Conservation (phyloP, 2,797 vertebrate genomes). For the Rachycentron canadum region DNA sequence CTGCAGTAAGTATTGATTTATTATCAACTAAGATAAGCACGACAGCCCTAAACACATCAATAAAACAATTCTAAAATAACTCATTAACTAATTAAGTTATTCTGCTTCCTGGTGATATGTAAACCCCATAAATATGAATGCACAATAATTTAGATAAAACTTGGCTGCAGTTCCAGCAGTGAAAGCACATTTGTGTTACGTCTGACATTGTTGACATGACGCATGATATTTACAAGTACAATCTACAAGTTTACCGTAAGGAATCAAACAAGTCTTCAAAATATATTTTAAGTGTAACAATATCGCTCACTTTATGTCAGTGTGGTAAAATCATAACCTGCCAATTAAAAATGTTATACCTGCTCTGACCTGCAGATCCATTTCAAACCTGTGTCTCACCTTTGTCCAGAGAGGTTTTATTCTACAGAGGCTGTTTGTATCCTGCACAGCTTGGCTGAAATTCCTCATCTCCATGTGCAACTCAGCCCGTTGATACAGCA, state of each 20-base stretch:
- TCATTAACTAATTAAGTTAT: too few species aligned
- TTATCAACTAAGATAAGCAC: too few species aligned
- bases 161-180: neutral
- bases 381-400: constrained; percentile 75
- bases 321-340: neutral
- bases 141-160: neutral
- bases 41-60: too few species aligned
- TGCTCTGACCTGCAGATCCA: neutral
- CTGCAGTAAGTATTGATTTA: too few species aligned
- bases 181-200: too few species aligned
- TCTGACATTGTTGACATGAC: too few species aligned
- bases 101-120: neutral
- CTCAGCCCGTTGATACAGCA: constrained; percentile 86
- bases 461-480: constrained; percentile 89
- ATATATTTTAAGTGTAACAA: too few species aligned
- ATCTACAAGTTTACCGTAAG: neutral
- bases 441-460: constrained; percentile 88
- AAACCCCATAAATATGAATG: neutral
- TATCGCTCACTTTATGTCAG: too few species aligned
- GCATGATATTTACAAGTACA: too few species aligned
- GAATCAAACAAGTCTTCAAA: neutral
- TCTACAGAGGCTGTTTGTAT: constrained; percentile 84
- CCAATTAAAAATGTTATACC: too few species aligned
- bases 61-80: too few species aligned
- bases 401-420: constrained; percentile 88